Evolutionary conservation across 2,113 vertebrate species (phyloP).

Genomic region (Hylia prasina): DNA sequence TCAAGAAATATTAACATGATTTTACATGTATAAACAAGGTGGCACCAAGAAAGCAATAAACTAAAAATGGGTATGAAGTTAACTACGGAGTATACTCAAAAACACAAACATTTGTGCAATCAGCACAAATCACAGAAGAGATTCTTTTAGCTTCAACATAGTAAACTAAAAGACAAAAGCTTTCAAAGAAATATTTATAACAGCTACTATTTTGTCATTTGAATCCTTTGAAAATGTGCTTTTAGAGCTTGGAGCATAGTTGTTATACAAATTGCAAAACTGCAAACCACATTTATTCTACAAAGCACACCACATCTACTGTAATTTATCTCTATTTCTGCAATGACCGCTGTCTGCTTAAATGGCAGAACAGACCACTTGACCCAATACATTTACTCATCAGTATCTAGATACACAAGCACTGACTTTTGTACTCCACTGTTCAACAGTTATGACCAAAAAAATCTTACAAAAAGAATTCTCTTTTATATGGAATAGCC

Average conservation of each 20-base stretch:
- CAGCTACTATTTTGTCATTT: background rate
- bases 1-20: background rate
- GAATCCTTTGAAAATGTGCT: background rate
- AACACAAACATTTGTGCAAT: background rate
- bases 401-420: background rate
- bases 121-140: background rate
- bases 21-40: background rate
- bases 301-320: rapidly evolving
- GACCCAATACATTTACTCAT: background rate
- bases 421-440: background rate
- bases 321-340: background rate
- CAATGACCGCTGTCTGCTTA: background rate
- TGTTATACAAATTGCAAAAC: background rate
- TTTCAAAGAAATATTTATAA: background rate
- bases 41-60: background rate
- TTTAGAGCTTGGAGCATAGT: background rate
- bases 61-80: background rate
- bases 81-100: background rate
- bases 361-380: background rate
- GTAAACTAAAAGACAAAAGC: background rate
- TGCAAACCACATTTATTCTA: background rate
- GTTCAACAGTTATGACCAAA: background rate
- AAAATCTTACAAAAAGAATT: background rate
- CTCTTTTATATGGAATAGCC: background rate
- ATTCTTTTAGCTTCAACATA: background rate